Conservation (phyloP, 2,113 vertebrate species). For the Platichthys flesus region DNA sequence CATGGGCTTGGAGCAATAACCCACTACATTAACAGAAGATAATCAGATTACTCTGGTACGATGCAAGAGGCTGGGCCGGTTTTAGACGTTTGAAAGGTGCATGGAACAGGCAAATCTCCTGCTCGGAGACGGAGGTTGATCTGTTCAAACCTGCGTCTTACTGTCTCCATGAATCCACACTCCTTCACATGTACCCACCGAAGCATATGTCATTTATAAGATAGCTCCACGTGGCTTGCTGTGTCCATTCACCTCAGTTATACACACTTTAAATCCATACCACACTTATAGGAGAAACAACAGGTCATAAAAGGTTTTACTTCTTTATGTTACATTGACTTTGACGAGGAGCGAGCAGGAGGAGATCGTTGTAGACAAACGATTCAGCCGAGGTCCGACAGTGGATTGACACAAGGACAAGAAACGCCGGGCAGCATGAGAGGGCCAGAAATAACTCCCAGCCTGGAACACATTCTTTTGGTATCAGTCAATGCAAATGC, state of each 20-base stretch:
- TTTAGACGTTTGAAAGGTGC: not conserved
- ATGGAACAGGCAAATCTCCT: not conserved
- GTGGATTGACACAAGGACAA: slow-evolving; percentile 58
- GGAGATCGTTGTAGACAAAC: not conserved
- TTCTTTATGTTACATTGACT: not conserved
- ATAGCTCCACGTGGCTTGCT: too few species aligned
- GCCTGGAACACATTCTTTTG: slow-evolving; percentile 70
- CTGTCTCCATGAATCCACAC: slow-evolving; percentile 19
- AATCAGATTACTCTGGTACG: slow-evolving; percentile 17
- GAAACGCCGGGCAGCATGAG: slow-evolving; percentile 44
- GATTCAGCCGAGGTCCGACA: slow-evolving; percentile 17
- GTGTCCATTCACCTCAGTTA: too few species aligned
- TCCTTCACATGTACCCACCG: not conserved
- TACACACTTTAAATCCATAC: not conserved
- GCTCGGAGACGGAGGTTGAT: not conserved
- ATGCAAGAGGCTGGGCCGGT: slow-evolving; percentile 1
- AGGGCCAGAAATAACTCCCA: slow-evolving; percentile 66
- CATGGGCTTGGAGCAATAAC: slow-evolving; percentile 47
- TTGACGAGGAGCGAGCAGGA: not conserved
- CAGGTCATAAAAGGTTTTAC: too few species aligned
- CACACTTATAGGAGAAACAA: not conserved
- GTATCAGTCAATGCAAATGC: slow-evolving; percentile 76
- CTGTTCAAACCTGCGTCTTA: not conserved
- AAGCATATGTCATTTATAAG: too few species aligned
- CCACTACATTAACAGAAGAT: slow-evolving; percentile 34